Conservation (phyloP, 2,113 vertebrate species). For the Notiomystis cincta region DNA sequence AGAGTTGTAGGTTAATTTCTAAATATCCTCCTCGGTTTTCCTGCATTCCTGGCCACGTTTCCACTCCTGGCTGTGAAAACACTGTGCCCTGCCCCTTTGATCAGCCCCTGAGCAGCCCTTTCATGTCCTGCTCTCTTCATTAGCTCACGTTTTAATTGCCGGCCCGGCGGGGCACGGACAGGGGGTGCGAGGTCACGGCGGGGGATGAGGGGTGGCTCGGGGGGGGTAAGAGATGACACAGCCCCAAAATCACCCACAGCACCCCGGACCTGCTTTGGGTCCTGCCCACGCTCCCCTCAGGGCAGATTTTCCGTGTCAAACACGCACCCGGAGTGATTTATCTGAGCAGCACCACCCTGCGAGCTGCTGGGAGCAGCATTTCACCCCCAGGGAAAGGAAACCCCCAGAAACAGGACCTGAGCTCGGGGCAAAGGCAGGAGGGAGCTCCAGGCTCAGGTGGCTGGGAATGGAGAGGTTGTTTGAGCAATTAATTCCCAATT, state of each 20-base stretch:
- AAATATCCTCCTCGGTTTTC: not conserved
- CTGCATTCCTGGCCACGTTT: not conserved
- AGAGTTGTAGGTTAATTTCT: not conserved
- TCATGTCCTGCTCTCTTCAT: constrained; percentile 42
- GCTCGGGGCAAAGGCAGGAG: not conserved
- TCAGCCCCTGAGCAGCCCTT: constrained; percentile 16
- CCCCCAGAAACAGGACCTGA: not conserved
- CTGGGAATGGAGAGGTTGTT: not conserved
- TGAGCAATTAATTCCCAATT: not conserved
- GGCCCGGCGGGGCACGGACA: not conserved
- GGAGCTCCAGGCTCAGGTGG: not conserved
- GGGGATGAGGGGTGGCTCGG: constrained; percentile 27
- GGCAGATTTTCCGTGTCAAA: not conserved
- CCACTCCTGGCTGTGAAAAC: not conserved
- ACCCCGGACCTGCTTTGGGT: not conserved
- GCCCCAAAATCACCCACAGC: not conserved
- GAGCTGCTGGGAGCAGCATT: not conserved
- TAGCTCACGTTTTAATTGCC: constrained; percentile 46
- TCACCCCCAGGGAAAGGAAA: fast-evolving
- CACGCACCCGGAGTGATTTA: not conserved
- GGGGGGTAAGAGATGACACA: not conserved
- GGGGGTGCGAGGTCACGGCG: constrained; percentile 12
- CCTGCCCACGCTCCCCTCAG: not conserved
- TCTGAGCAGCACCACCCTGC: not conserved
- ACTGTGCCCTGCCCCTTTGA: constrained; percentile 24